phyloP scores from a whole-genome alignment of 2,888 invertebrate species.

The Marronus borbonicus region DNA sequence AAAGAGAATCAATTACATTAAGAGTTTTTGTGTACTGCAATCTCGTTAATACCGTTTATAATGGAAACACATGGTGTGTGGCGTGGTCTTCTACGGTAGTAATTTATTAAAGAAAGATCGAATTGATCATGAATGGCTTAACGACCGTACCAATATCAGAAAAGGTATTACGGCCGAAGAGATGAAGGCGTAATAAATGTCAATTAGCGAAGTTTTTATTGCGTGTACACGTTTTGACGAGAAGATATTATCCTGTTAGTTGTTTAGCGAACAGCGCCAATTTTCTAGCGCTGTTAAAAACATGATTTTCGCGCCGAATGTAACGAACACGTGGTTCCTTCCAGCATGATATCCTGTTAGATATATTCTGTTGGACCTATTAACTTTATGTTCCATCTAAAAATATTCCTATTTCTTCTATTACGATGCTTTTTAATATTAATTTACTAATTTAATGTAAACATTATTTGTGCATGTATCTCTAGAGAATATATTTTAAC shows the following conservation, averaged over 20 bases:
- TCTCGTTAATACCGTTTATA: slow-evolving; percentile 41
- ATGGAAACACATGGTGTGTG: slow-evolving; percentile 36
- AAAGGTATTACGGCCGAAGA: slow-evolving; percentile 21
- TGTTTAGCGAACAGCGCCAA: slow-evolving; percentile 28
- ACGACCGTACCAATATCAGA: slow-evolving; percentile 16
- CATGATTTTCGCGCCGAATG: slow-evolving; percentile 7
- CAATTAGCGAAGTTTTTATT: slow-evolving; percentile 43
- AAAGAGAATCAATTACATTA: slow-evolving; percentile 44
- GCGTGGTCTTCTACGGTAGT: slow-evolving; percentile 9
- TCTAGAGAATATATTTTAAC: too few species aligned
- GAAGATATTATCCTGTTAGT: slow-evolving; percentile 14
- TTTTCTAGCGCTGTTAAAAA: slow-evolving; percentile 19
- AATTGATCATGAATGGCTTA: slow-evolving; percentile 32
- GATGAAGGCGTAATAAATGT: slow-evolving; percentile 36
- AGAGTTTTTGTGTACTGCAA: slow-evolving; percentile 42
- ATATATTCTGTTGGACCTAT: neutral
- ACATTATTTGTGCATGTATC: too few species aligned
- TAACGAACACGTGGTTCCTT: slow-evolving; percentile 26
- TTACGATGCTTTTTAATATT: too few species aligned
- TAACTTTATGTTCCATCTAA: too few species aligned
- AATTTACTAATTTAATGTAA: too few species aligned
- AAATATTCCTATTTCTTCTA: too few species aligned
- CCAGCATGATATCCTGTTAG: slow-evolving; percentile 36
- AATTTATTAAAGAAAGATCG: slow-evolving; percentile 42
- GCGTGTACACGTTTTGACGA: slow-evolving; percentile 6